A percentile compares a stretch with the other conserved stretches of the same genome.
Evolutionary conservation across 2,797 vertebrate genomes (phyloP).

Genomic region (Naso thynnoides): DNA sequence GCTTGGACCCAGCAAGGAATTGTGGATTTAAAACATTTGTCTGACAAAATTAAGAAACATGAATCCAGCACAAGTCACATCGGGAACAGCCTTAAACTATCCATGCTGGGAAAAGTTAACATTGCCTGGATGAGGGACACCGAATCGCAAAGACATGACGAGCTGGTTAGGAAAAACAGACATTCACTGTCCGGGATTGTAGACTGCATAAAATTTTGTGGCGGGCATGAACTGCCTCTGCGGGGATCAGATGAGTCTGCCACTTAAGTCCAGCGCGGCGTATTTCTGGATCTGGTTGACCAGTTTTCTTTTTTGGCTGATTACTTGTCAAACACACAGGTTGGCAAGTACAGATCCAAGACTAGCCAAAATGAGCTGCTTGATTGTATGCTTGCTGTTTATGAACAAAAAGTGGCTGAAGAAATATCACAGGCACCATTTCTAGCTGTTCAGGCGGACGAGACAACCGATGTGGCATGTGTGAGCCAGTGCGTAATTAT

Average conservation of each 20-base stretch:
- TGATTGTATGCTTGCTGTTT: no score
- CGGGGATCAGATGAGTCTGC: not conserved
- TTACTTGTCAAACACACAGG: no score
- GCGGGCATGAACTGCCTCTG: not conserved
- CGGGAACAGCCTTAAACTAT: not conserved
- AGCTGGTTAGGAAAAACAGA: not conserved
- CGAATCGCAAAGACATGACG: not conserved
- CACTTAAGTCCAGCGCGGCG: not conserved
- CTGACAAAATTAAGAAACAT: not conserved
- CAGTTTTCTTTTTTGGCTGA: no score
- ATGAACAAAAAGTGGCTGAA: no score
- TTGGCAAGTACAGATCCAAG: no score
- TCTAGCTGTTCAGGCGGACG: no score
- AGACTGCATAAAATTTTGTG: not conserved
- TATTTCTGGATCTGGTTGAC: not conserved
- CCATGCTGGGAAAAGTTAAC: not conserved
- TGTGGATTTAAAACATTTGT: not conserved
- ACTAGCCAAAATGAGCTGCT: no score
- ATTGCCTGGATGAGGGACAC: slow-evolving; percentile 1
- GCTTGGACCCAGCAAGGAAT: not conserved
- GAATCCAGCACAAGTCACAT: not conserved
- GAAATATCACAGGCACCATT: no score
- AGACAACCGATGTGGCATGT: no score
- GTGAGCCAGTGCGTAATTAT: no score
- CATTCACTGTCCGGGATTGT: not conserved